These are phyloP conservation scores for Meles meles DNA, from an alignment of 2,113 vertebrate genomes.

Conservation along the genomic window DNA sequence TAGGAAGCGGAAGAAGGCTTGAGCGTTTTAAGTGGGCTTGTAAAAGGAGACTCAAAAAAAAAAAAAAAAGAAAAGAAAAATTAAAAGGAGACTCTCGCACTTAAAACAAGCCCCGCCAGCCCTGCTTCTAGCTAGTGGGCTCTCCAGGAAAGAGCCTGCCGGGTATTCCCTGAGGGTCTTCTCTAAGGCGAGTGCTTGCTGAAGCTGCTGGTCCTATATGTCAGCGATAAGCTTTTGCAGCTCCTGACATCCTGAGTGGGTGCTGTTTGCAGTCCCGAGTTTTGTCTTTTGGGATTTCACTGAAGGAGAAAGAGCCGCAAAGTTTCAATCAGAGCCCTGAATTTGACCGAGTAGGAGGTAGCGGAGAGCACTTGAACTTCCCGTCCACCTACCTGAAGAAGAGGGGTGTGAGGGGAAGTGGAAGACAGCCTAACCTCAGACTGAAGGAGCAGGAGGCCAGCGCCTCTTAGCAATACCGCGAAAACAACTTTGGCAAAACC, in stretches of 20 bases:
- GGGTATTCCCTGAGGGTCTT: neutral
- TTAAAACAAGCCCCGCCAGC: neutral
- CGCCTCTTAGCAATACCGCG: neutral
- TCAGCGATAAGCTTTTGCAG: neutral
- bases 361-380: neutral
- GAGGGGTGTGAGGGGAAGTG: neutral
- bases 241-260: neutral
- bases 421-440: neutral
- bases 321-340: neutral
- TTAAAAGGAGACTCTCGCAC: neutral
- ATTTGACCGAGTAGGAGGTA: neutral
- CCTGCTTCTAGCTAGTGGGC: neutral
- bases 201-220: neutral
- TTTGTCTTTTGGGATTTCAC: neutral
- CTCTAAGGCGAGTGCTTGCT: neutral
- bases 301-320: neutral
- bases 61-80: too few species aligned
- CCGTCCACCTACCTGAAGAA: neutral
- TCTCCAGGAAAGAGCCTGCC: neutral
- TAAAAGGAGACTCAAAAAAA: neutral
- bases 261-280: neutral
- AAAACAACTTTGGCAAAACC: neutral
- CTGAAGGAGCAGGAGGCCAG: neutral
- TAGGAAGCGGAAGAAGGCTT: neutral
- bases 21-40: neutral